These are phyloP conservation scores for Aepyceros melampus DNA, from an alignment of 2,113 vertebrate genomes.

Conservation along the genomic window DNA sequence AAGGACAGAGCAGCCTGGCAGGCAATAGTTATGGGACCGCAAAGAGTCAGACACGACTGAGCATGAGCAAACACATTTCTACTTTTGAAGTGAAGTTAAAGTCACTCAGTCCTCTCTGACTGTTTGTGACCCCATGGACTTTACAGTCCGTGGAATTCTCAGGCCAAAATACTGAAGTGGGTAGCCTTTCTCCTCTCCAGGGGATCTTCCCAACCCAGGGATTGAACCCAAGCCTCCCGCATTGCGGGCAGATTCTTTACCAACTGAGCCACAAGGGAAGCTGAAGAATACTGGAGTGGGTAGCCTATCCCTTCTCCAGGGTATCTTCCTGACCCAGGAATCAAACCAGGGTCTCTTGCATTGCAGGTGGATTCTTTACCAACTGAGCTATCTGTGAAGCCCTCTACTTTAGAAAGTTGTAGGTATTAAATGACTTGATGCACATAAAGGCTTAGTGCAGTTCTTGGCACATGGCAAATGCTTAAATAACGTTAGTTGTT, in stretches of 20 bases:
- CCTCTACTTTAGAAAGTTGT: background rate
- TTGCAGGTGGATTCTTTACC: background rate
- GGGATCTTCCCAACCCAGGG: too few species aligned
- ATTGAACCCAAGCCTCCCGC: accelerated
- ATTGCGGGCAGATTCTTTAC: too few species aligned
- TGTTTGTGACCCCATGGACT: background rate
- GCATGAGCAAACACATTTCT: background rate
- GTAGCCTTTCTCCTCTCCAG: too few species aligned
- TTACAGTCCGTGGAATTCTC: background rate
- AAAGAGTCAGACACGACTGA: background rate
- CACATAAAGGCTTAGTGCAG: background rate
- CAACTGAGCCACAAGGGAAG: too few species aligned
- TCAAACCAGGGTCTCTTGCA: too few species aligned
- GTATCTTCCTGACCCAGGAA: too few species aligned
- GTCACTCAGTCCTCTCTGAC: background rate
- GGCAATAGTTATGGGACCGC: background rate
- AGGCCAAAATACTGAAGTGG: background rate
- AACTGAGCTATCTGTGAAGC: background rate
- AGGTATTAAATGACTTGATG: background rate
- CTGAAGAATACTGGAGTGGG: too few species aligned
- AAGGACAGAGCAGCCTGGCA: background rate
- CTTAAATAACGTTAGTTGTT: background rate
- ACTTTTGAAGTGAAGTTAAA: background rate
- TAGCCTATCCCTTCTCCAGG: too few species aligned
- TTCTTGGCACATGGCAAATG: background rate